Base-by-base conservation (phyloP, 1,140 invertebrate species). In the Hylaeus anthracinus region DNA sequence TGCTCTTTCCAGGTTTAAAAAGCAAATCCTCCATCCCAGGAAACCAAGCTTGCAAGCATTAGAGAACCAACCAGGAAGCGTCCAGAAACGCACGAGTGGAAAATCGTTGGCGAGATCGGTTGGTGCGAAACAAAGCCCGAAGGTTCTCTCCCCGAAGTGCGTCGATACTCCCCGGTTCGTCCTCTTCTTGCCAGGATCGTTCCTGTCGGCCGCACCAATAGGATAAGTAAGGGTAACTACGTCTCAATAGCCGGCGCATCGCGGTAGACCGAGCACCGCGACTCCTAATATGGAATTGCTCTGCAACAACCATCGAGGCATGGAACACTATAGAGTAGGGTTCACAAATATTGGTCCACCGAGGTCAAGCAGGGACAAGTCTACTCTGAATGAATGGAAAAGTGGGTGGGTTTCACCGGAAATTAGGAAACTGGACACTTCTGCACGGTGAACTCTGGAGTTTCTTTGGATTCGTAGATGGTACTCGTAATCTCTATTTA, bases 281-380 rank as follows among this genome's bases (percentile, higher is more conserved):
- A 79, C 61, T 75, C 83, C 84, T 86, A 86, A 86, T 86, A 86
- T 86, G 85, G 85, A 82, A 83, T 86, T 86, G 84, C 80, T 76
- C 51, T n/a, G 63, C 84, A 86, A 79, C 84, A 79, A 79, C 79
- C 80, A 82, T 76, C 79, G 66, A 56, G 66, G n/a, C 72, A 64
- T 83, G 58, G 75, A 75, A 48, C 37, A 58, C 69, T 8, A 3
- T 5, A 3, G 43, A 45, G 43, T 2, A 61, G 55, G 66, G 26
- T 26, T 26, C 26, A 26, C 26, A 26, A 26, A 26, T 26, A 26
- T 26, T 26, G 26, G 26, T 26, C 26, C 26, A 26, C 26, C 26
- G 26, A 26, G 26, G 26, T 26, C 26, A 26, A 26, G 26, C 26
- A 26, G 26, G 26, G 26, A 26, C 26, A 26, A 26, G 26, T 26